These are phyloP conservation scores for Ametastegia equiseti DNA, from an alignment of 2,888 invertebrate species.

Conservation along the genomic window DNA sequence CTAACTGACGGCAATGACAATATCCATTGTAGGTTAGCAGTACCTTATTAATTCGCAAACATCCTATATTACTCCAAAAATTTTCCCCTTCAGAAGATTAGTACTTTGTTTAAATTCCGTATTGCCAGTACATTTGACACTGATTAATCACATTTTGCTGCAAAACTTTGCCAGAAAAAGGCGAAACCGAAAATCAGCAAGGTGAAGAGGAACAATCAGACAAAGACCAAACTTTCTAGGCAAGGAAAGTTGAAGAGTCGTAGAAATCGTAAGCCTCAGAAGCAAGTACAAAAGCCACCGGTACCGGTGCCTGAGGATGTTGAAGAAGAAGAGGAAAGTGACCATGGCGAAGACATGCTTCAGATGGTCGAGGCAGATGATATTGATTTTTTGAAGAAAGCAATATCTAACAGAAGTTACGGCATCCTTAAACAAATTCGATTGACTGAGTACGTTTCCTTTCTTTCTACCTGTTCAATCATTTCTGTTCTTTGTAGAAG, in stretches of 20 bases:
- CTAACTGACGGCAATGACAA: not conserved
- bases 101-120: too few relatives aligned
- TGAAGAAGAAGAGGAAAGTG: constrained; percentile 74
- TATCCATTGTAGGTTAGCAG: not conserved
- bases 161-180: constrained; percentile 75
- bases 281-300: constrained; percentile 63
- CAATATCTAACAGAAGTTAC: constrained; percentile 76
- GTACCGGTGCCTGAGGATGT: constrained; percentile 50
- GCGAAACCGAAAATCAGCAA: constrained; percentile 74
- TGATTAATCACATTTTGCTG: too few relatives aligned
- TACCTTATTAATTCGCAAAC: not conserved
- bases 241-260: constrained; percentile 73
- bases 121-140: too few relatives aligned
- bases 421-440: constrained; percentile 75
- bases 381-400: constrained; percentile 76
- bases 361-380: constrained; percentile 80
- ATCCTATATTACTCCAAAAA: too few relatives aligned
- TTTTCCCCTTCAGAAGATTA: too few relatives aligned
- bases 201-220: constrained; percentile 74
- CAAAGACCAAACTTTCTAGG: constrained; percentile 71
- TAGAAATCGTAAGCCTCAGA: constrained; percentile 64
- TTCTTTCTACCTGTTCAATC: not conserved
- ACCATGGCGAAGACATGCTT: constrained; percentile 78
- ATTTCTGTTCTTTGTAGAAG: not conserved
- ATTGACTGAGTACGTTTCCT: constrained; percentile 59